These are phyloP conservation scores for Archilochus colubris DNA, from an alignment of 2,113 vertebrate species.

Conservation along the genomic window DNA sequence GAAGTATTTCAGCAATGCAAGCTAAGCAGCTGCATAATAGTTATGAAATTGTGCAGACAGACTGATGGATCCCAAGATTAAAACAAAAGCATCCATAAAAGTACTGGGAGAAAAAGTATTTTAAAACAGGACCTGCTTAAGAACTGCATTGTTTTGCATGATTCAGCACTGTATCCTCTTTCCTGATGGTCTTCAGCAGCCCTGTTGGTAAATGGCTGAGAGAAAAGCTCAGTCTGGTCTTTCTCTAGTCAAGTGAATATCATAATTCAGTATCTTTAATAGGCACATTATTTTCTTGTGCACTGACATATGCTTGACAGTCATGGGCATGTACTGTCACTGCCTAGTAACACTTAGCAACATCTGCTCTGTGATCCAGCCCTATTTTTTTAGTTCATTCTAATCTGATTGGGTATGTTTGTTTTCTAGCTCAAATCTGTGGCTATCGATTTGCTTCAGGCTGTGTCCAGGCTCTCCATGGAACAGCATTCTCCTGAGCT, in stretches of 20 bases:
- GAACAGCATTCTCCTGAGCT: neutral
- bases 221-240: neutral
- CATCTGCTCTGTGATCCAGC: neutral
- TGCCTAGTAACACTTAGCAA: neutral
- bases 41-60: slow-evolving; percentile 34
- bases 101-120: neutral
- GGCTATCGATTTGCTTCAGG: neutral
- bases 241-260: neutral
- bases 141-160: neutral
- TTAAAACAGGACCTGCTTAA: neutral
- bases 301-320: neutral
- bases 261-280: neutral
- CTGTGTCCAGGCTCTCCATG: neutral
- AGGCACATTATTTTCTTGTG: neutral
- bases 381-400: neutral
- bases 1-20: slow-evolving; percentile 31
- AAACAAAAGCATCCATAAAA: neutral
- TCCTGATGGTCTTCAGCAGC: neutral
- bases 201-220: neutral
- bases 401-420: neutral
- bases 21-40: slow-evolving; percentile 35
- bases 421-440: neutral
- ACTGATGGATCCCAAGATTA: slow-evolving; percentile 28
- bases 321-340: neutral
- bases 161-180: neutral